These are phyloP conservation scores for Carabus problematicus DNA, from an alignment of 2,888 invertebrate genomes.

Conservation along the genomic window DNA sequence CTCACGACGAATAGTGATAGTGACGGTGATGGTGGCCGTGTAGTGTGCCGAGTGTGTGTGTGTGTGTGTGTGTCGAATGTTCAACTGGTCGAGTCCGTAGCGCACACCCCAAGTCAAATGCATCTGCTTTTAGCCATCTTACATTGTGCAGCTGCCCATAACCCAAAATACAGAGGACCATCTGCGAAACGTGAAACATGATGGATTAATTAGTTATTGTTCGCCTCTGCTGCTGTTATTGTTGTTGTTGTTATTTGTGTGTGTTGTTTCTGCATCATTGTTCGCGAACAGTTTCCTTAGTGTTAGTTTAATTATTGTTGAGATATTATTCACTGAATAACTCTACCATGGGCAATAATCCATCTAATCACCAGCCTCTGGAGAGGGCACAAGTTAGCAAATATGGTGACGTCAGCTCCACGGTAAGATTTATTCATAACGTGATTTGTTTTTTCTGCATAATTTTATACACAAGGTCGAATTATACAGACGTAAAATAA, in stretches of 20 bases:
- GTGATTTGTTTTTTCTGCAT: conserved; percentile 3
- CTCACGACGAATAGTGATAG: not conserved
- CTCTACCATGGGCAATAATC: conserved; percentile 86
- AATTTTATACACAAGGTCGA: not conserved
- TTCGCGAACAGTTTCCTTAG: conserved; percentile 43
- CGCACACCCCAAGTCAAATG: conserved; percentile 15
- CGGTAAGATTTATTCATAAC: conserved; percentile 52
- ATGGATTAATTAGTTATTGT: not conserved
- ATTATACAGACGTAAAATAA: not conserved
- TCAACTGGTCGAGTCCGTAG: not conserved
- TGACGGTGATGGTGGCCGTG: not conserved
- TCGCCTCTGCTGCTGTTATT: conserved; percentile 26
- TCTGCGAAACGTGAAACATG: conserved; percentile 16
- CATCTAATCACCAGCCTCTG: conserved; percentile 84
- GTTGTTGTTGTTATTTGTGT: conserved; percentile 30
- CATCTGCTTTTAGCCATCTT: conserved; percentile 20
- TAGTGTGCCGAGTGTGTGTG: not conserved
- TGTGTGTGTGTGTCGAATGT: not conserved
- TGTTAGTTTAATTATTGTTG: conserved; percentile 28
- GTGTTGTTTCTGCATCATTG: conserved; percentile 31
- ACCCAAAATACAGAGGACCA: conserved; percentile 15
- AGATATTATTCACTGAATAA: conserved; percentile 2
- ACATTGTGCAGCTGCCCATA: conserved; percentile 13
- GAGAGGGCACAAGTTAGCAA: conserved; percentile 69
- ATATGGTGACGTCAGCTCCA: conserved; percentile 56